phyloP scores from a whole-genome alignment of 2,113 vertebrate genomes.

The Crotophaga sulcirostris region DNA sequence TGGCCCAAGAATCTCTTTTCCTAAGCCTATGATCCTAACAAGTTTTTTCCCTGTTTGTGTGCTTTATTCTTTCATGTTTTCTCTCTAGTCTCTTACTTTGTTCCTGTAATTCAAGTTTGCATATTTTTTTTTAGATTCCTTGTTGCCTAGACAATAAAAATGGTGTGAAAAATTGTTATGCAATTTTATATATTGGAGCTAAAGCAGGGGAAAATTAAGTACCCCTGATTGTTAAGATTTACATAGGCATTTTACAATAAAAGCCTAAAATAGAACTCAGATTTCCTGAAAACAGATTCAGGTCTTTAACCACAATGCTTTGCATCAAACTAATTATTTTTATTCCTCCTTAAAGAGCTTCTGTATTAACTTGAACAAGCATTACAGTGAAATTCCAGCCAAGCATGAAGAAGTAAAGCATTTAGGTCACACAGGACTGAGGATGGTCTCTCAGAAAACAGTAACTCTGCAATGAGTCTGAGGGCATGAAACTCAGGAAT shows the following conservation, averaged over 20 bases:
- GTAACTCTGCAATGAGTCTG: not conserved
- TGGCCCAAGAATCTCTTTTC: not conserved
- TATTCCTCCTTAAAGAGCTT: not conserved
- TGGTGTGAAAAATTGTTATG: not conserved
- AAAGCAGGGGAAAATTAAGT: not conserved
- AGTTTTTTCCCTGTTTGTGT: not conserved
- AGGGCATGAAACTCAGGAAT: not conserved
- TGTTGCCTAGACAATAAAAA: conserved; percentile 10
- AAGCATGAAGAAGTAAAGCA: not conserved
- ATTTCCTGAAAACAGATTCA: not conserved
- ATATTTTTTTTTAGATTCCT: not conserved
- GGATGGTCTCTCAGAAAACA: not conserved
- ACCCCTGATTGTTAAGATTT: not conserved
- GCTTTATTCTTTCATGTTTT: not conserved
- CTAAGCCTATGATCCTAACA: not conserved
- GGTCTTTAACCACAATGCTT: not conserved
- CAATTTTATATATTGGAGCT: not conserved
- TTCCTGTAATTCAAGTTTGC: not conserved
- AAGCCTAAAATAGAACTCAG: not conserved
- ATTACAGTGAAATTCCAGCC: not conserved
- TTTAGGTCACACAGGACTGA: not conserved
- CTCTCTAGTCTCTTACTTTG: not conserved
- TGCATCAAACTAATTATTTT: not conserved
- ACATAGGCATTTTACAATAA: not conserved
- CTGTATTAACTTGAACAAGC: conserved; percentile 18